Percentiles rank a stretch among this genome's conserved stretches.
Conservation (phyloP, 2,888 invertebrate genomes). For the Lottia scabra region DNA sequence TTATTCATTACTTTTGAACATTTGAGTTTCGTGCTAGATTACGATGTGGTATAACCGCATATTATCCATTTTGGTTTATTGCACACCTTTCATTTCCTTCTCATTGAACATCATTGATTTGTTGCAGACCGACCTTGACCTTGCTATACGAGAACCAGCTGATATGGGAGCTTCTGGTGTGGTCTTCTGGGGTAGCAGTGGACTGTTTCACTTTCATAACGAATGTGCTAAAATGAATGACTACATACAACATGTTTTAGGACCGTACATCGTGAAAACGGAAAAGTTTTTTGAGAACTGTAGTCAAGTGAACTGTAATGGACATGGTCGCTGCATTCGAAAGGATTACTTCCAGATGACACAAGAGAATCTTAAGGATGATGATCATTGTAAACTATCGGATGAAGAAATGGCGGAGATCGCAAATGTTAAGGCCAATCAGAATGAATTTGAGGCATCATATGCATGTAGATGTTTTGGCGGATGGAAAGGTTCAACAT, state of each 20-base stretch:
- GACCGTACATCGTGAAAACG: constrained; percentile 46
- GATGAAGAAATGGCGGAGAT: too few species aligned
- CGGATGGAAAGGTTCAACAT: background rate
- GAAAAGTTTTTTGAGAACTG: constrained; percentile 34
- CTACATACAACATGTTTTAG: constrained; percentile 43
- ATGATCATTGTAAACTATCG: background rate
- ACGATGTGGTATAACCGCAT: too few species aligned
- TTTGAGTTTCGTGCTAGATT: too few species aligned
- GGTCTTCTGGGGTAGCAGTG: constrained; percentile 51
- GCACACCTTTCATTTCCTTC: too few species aligned
- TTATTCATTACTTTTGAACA: too few species aligned
- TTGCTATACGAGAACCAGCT: constrained; percentile 45
- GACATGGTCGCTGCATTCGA: constrained; percentile 42
- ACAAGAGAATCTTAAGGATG: constrained; percentile 21
- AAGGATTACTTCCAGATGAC: constrained; percentile 27
- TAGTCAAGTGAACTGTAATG: constrained; percentile 28
- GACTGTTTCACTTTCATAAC: constrained; percentile 28
- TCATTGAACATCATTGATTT: background rate
- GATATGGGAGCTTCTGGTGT: constrained; percentile 51
- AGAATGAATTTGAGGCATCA: background rate
- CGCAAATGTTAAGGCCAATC: too few species aligned
- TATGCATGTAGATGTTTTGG: background rate
- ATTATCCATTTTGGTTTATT: too few species aligned
- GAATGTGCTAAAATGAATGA: constrained; percentile 39
- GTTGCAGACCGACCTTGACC: constrained; percentile 45